Evolutionary conservation across 2,888 invertebrate genomes (phyloP).

Genomic region (Euplagia quadripunctaria): DNA sequence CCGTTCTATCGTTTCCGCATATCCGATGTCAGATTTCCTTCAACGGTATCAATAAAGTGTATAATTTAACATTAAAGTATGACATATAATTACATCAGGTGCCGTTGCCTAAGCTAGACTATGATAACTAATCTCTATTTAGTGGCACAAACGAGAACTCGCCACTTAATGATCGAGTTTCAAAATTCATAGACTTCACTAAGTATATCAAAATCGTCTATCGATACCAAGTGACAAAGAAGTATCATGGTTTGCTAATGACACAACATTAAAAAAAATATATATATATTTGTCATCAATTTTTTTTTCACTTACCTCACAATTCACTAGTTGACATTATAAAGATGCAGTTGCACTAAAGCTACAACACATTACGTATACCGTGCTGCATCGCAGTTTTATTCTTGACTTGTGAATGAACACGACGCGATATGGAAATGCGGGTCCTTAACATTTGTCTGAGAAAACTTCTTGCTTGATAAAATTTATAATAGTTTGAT

Average conservation of each 20-base stretch:
- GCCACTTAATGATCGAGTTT: neutral
- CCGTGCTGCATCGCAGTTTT: conserved; percentile 21
- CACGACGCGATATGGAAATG: conserved; percentile 15
- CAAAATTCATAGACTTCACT: no score
- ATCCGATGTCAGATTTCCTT: neutral
- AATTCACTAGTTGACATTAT: conserved; percentile 31
- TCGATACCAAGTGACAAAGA: neutral
- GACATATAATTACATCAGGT: neutral
- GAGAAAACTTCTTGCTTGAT: neutral
- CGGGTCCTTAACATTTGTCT: neutral
- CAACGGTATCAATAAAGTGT: neutral
- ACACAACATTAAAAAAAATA: no score
- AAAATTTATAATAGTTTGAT: neutral
- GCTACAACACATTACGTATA: conserved; percentile 35
- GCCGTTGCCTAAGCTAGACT: neutral
- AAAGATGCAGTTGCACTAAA: conserved; percentile 36
- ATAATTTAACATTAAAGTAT: neutral
- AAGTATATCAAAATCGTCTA: no score
- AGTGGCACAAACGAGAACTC: neutral
- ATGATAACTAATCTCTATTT: neutral
- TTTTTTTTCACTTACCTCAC: conserved; percentile 31
- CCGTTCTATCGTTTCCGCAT: neutral
- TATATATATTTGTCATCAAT: neutral
- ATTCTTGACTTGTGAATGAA: conserved; percentile 21
- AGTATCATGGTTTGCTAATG: neutral